phyloP scores from a whole-genome alignment of 2,113 vertebrate genomes.

The Mirounga angustirostris region DNA sequence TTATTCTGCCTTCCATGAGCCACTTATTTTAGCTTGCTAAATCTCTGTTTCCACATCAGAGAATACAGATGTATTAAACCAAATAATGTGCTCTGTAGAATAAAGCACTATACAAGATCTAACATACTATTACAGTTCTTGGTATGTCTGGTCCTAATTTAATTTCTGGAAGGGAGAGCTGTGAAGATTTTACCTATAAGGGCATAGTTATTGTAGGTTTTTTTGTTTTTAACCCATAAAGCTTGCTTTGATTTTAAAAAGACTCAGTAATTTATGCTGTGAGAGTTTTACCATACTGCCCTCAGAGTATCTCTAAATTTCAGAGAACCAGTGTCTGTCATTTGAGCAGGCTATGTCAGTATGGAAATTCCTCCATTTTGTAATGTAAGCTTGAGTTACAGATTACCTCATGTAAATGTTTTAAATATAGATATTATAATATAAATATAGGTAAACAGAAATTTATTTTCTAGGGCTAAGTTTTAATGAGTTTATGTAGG shows the following conservation, averaged over 20 bases:
- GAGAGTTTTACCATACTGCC: not conserved
- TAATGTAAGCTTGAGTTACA: not conserved
- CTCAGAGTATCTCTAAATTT: not conserved
- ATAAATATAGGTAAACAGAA: not conserved
- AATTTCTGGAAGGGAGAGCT: not conserved
- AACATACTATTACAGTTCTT: conserved; percentile 8
- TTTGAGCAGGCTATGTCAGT: not conserved
- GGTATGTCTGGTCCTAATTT: not conserved
- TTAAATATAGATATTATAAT: not conserved
- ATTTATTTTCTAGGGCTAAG: not conserved
- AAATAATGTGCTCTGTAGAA: not conserved
- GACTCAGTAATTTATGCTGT: not conserved
- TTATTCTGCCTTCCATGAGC: not conserved
- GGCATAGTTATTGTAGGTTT: not conserved
- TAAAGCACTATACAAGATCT: not conserved
- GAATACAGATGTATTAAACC: not conserved
- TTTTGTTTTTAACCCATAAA: not conserved
- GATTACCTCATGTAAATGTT: not conserved
- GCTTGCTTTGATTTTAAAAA: conserved; percentile 49
- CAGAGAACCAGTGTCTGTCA: not conserved
- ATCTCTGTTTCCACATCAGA: not conserved
- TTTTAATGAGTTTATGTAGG: not conserved
- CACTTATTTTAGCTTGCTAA: not conserved
- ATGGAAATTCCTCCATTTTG: not conserved
- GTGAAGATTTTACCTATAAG: not conserved